These are phyloP conservation scores for Aegypius monachus DNA, from an alignment of 2,113 vertebrate species.

Conservation along the genomic window DNA sequence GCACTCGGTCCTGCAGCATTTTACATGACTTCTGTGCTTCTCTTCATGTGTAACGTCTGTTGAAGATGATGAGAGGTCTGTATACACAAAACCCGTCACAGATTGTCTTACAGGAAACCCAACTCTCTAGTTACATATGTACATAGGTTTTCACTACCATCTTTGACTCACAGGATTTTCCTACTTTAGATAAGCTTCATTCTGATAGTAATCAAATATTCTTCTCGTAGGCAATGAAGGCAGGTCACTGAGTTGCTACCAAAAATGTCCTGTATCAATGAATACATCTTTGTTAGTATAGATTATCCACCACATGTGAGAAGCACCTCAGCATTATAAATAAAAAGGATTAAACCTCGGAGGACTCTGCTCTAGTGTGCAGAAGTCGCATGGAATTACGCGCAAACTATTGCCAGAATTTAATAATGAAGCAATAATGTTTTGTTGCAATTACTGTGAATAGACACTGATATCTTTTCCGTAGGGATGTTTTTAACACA, in stretches of 20 bases:
- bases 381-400: neutral
- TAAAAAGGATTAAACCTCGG: neutral
- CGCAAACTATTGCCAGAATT: neutral
- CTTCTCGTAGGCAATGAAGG: neutral
- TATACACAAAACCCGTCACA: neutral
- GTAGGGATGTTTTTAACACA: neutral
- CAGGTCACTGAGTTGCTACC: neutral
- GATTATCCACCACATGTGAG: neutral
- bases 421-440: neutral
- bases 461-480: neutral
- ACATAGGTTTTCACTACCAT: neutral
- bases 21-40: neutral
- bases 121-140: neutral
- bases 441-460: neutral
- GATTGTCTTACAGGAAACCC: neutral
- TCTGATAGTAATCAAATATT: neutral
- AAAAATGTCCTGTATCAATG: neutral
- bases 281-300: neutral
- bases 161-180: neutral
- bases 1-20: neutral
- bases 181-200: neutral
- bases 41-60: neutral
- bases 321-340: neutral
- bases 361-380: neutral
- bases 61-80: neutral